These are phyloP conservation scores for Lymantria monacha DNA, from an alignment of 2,888 invertebrate species.

Conservation along the genomic window DNA sequence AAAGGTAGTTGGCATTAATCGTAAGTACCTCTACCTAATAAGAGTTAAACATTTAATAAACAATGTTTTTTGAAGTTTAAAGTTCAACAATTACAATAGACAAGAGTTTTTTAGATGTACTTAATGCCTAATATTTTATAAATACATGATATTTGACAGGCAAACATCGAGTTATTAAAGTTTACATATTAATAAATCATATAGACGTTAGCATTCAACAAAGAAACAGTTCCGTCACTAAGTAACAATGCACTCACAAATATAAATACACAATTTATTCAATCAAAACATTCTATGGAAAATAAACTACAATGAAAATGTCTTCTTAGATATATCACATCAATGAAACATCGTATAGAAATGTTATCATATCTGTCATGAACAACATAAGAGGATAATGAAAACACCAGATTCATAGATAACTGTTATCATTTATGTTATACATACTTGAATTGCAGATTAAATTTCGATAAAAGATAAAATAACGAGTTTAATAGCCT, in stretches of 20 bases:
- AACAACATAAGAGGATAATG: slow-evolving; percentile 45
- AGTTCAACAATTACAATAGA: slow-evolving; percentile 35
- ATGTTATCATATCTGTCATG: slow-evolving; percentile 50
- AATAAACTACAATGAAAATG: slow-evolving; percentile 36
- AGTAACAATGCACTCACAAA: slow-evolving; percentile 60
- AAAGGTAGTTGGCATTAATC: no score
- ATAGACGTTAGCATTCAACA: slow-evolving; percentile 61
- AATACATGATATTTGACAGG: slow-evolving; percentile 41
- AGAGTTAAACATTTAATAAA: no score
- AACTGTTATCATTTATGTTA: slow-evolving; percentile 59
- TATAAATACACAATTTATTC: slow-evolving; percentile 59
- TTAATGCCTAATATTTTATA: slow-evolving; percentile 45
- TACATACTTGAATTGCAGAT: slow-evolving; percentile 59
- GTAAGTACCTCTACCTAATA: no score
- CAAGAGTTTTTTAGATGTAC: slow-evolving; percentile 11
- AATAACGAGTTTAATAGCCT: slow-evolving; percentile 67
- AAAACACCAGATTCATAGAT: slow-evolving; percentile 66
- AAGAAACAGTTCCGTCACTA: slow-evolving; percentile 45
- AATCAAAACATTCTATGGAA: slow-evolving; percentile 55
- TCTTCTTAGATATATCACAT: slow-evolving; percentile 50
- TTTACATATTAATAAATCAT: slow-evolving; percentile 52
- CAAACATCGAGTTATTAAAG: slow-evolving; percentile 48
- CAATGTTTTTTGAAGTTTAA: slow-evolving; percentile 16
- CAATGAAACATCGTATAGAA: slow-evolving; percentile 49
- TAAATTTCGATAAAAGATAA: slow-evolving; percentile 66